Base-by-base conservation (phyloP, 2,113 vertebrate genomes). In the Alethe diademata region DNA sequence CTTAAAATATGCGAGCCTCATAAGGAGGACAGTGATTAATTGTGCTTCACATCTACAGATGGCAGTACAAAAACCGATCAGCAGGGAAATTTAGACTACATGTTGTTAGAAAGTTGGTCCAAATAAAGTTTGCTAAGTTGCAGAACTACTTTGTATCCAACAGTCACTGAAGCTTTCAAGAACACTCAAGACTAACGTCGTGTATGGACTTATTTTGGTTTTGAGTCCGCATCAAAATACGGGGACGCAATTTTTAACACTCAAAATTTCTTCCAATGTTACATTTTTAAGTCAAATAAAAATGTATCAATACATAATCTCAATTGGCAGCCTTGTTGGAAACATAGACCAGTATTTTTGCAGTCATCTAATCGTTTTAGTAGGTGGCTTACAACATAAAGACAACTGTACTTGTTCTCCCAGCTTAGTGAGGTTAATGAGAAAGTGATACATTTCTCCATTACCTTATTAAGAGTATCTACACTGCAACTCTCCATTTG, bases 1-100 rank as follows among this genome's bases (percentile, higher is more conserved):
- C 70, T 67, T 82, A 73, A 90, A 93, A 76, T 79, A 93, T 80
- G 88, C 4, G 0, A 70, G 62, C 83, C 90, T 95, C 85, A 79
- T 82, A 96, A 97, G 90, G 61, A 95, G 70, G 88, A 92, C 85
- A 95, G 79, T 82, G 88, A 96, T 93, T 92, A 96, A 96, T 66
- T 94, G 90, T 82, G 54, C 74, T 92, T 85, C 81, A 70, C 54
- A 86, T 93, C 90, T 94, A 96, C 85, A 95, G 95, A 95, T 94
- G 88, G 88, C 82, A 94, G 66, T 76, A 96, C 82, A 95, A 95
- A 88, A 95, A 95, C n/a, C 1, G 40, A 96, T 95, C 93, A 96
- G 78, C 78, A 90, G 87, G 93, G 95, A 96, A 96, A 96, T 96
- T 90, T 57, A 93, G 87, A 90, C 72, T 96, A 94, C 74, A 88